Evolutionary conservation across 2,888 invertebrate species (phyloP).

Genomic region (Nipponacmea schrenckii): DNA sequence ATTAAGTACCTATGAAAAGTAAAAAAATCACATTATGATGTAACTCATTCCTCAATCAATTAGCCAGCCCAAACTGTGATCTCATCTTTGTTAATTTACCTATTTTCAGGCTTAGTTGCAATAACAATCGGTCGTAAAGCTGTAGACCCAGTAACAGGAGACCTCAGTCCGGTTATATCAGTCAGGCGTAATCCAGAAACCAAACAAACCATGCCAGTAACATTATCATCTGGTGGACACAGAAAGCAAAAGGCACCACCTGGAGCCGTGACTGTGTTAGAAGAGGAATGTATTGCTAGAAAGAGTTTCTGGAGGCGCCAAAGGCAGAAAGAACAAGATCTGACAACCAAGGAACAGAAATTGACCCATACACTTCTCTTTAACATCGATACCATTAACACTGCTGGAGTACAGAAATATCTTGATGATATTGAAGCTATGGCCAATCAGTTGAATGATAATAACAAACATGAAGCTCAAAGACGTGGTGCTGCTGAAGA

Average conservation of each 20-base stretch:
- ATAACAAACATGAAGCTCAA: slow-evolving; percentile 56
- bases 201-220: slow-evolving; percentile 58
- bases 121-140: slow-evolving; percentile 61
- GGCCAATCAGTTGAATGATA: slow-evolving; percentile 50
- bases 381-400: slow-evolving; percentile 48
- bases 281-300: slow-evolving; percentile 61
- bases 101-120: slow-evolving; percentile 56
- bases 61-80: no score
- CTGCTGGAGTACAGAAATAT: slow-evolving; percentile 19
- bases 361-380: slow-evolving; percentile 50
- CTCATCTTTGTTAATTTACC: no score
- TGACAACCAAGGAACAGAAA: slow-evolving; percentile 51
- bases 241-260: slow-evolving; percentile 59
- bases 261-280: slow-evolving; percentile 58
- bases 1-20: neutral
- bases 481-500: slow-evolving; percentile 58
- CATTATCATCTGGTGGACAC: slow-evolving; percentile 56
- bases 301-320: slow-evolving; percentile 62
- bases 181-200: slow-evolving; percentile 56
- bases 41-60: neutral
- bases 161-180: slow-evolving; percentile 60
- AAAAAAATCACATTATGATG: neutral
- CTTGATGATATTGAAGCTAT: slow-evolving; percentile 44
- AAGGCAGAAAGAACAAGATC: slow-evolving; percentile 54
- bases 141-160: slow-evolving; percentile 61